These are phyloP conservation scores for Acanthosepion pharaonis DNA, from an alignment of 2,888 invertebrate genomes.

Conservation along the genomic window DNA sequence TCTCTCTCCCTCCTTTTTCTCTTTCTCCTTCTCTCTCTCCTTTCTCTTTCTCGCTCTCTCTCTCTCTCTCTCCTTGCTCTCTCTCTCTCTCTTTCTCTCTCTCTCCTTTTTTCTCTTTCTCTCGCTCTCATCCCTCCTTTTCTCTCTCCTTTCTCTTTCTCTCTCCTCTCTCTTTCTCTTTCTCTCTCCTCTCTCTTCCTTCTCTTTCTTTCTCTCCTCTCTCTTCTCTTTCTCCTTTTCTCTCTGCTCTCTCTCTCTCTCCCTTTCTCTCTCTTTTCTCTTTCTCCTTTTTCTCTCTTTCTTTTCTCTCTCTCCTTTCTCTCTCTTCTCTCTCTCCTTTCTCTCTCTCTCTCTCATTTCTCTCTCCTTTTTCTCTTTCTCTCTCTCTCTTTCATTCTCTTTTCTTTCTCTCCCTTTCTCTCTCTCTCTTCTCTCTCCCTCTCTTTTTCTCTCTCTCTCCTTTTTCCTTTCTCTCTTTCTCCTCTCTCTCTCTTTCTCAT, in stretches of 20 bases:
- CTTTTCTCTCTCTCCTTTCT: rapidly evolving
- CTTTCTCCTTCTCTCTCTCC: rapidly evolving
- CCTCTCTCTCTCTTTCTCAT: too few relatives aligned
- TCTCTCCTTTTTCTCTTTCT: rapidly evolving
- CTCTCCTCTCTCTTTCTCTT: rapidly evolving
- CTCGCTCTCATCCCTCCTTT: too few relatives aligned
- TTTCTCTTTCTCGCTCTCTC: rapidly evolving
- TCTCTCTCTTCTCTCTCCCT: too few relatives aligned
- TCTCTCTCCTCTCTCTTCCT: rapidly evolving
- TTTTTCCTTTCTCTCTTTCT: too few relatives aligned
- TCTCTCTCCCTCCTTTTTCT: too few relatives aligned
- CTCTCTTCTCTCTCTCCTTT: rapidly evolving
- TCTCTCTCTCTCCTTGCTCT: rapidly evolving
- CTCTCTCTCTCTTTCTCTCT: too few relatives aligned
- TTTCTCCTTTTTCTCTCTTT: too few relatives aligned
- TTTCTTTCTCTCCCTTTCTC: too few relatives aligned
- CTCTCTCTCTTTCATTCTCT: rapidly evolving
- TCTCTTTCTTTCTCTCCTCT: too few relatives aligned
- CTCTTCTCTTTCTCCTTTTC: rapidly evolving
- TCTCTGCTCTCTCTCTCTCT: rapidly evolving
- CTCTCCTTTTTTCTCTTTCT: too few relatives aligned
- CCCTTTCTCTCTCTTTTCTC: rapidly evolving
- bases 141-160: too few relatives aligned
- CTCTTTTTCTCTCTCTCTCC: too few relatives aligned
- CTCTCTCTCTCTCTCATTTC: rapidly evolving